These are phyloP conservation scores for Tragelaphus strepsiceros DNA, from an alignment of 2,113 vertebrate genomes.

Conservation along the genomic window DNA sequence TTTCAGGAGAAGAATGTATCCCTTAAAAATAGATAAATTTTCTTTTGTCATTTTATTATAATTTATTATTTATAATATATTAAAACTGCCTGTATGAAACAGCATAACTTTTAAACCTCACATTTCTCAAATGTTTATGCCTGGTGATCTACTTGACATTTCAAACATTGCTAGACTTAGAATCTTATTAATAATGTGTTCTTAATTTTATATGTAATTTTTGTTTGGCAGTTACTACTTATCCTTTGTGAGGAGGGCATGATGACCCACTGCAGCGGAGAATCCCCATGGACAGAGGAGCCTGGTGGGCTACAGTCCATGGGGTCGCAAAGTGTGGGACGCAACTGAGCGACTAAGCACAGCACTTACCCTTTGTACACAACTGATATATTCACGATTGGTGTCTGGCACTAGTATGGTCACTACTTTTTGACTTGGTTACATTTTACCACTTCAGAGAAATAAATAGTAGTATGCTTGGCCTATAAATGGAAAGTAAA, in stretches of 20 bases:
- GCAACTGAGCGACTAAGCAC: not conserved
- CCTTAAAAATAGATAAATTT: not conserved
- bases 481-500: conserved; percentile 18
- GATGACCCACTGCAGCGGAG: not conserved
- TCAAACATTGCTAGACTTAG: not conserved
- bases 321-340: not conserved
- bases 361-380: not conserved
- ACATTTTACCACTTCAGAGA: not conserved
- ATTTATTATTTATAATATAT: not conserved
- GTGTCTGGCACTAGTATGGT: not conserved
- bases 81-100: not conserved
- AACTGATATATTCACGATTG: not conserved
- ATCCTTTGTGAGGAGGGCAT: not conserved
- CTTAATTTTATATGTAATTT: not conserved
- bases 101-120: not conserved
- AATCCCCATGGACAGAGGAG: not conserved
- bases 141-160: not conserved
- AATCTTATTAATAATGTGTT: not conserved
- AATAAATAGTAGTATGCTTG: not conserved
- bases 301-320: not conserved
- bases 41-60: not conserved
- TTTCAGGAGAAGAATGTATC: not conserved
- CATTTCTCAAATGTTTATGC: not conserved
- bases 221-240: not conserved
- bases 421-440: not conserved